Evolutionary conservation across 1,140 invertebrate genomes (phyloP), one percentile per base, ranked within the genome.

Genomic region (Brachionus asplanchnoidis): DNA sequence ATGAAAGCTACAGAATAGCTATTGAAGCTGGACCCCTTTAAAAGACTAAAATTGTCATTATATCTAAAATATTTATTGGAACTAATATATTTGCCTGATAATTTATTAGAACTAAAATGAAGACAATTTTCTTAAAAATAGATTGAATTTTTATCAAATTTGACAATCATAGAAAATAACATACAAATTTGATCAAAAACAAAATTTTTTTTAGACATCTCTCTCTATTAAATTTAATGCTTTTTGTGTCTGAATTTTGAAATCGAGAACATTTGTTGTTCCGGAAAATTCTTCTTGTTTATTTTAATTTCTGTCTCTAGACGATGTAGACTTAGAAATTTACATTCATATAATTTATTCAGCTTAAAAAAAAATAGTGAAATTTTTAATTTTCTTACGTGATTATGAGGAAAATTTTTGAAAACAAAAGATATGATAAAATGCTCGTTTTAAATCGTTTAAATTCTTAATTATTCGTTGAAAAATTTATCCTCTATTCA

Each of bases 361-460:
- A 36, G 32, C 32, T 36, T 28, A n/a, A 56, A 60, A 60, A 23
- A 60, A 9, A 68, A 68, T n/a, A 23, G 11, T 40, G n/a, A 8
- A 28, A 68, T 12, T 9, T 32, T 32, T 14, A 12, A 32, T 20
- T 65, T 65, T 40, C 66, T 36, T n/a, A 68, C 17, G n/a, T 40
- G 66, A 68, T 32, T 32, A 32, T 14, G 32, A 68, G 3, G 14
- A 68, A n/a, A 68, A 68, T 68, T 40, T 32, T 68, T 28, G 8
- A n/a, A 11, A 68, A 68, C 11, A 68, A 42, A 73, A 42, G 36
- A 73, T 17, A 73, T 73, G 68, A 73, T 20, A 73, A 73, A 73
- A 73, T 73, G 68, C 68, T 40, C 20, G n/a, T 42, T 42, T 73
- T 20, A 9, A 68, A 68, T 68, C 4, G n/a, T 26, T 40, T 68